phyloP scores from a whole-genome alignment of 2,113 vertebrate species.

The Vombatus ursinus region DNA sequence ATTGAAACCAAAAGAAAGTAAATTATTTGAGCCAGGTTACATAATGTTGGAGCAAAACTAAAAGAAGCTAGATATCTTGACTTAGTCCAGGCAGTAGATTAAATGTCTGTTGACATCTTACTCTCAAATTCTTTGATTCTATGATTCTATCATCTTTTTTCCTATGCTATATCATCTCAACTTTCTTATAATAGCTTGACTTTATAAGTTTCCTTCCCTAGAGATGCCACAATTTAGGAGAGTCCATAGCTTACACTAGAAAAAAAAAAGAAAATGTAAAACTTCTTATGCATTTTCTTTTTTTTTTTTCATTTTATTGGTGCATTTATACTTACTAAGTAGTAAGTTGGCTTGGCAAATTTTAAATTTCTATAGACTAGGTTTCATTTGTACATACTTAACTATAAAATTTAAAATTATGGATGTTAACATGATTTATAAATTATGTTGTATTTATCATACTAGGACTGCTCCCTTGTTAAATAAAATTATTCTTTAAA shows the following conservation, averaged over 20 bases:
- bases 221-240: neutral
- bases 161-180: neutral
- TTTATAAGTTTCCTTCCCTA: neutral
- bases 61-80: neutral
- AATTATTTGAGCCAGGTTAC: neutral
- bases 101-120: neutral
- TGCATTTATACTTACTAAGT: neutral
- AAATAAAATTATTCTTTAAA: neutral
- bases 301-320: neutral
- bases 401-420: neutral
- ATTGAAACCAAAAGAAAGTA: neutral
- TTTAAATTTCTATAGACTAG: neutral
- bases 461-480: neutral
- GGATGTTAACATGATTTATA: neutral
- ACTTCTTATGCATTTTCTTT: neutral
- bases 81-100: neutral
- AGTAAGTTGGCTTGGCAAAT: neutral
- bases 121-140: neutral
- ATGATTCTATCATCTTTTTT: neutral
- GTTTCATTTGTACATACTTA: neutral
- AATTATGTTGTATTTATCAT: neutral
- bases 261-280: too few relatives aligned
- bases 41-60: neutral
- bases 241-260: neutral
- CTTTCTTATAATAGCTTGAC: neutral